phyloP scores from a whole-genome alignment of 2,888 invertebrate species.

The Netelia virgata region DNA sequence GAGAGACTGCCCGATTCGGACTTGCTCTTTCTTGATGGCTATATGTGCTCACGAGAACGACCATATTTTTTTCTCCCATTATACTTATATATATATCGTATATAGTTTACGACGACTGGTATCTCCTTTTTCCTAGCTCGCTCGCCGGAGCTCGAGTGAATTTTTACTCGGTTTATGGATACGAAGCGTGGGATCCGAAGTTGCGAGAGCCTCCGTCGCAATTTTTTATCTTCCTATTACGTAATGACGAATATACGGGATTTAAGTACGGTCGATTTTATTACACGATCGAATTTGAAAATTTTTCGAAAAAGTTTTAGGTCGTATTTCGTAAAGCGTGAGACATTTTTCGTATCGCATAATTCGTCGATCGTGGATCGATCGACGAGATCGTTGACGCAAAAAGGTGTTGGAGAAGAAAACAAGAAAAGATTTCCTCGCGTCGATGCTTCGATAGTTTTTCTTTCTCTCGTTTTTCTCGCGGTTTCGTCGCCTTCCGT shows the following conservation, averaged over 20 bases:
- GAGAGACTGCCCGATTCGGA: constrained; percentile 44
- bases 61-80: constrained; percentile 32
- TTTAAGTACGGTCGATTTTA: not conserved
- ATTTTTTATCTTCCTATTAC: constrained; percentile 8
- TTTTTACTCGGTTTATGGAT: constrained; percentile 44
- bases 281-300: not conserved
- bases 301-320: not conserved
- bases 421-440: not conserved
- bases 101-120: constrained; percentile 26
- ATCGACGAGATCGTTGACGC: not conserved
- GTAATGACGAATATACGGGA: constrained; percentile 9
- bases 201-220: constrained; percentile 19
- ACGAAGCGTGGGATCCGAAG: constrained; percentile 26
- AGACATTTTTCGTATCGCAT: not conserved
- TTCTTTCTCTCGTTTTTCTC: constrained; percentile 8
- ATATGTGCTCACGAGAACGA: constrained; percentile 50
- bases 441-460: not conserved
- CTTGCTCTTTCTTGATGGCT: constrained; percentile 50
- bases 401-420: not conserved
- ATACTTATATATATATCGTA: not conserved
- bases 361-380: not conserved
- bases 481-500: constrained; percentile 26
- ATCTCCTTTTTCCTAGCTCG: constrained; percentile 34
- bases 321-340: too few relatives aligned
- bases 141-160: constrained; percentile 32